These are phyloP conservation scores for Pituophis catenifer DNA, from an alignment of 2,113 vertebrate species.

Conservation along the genomic window DNA sequence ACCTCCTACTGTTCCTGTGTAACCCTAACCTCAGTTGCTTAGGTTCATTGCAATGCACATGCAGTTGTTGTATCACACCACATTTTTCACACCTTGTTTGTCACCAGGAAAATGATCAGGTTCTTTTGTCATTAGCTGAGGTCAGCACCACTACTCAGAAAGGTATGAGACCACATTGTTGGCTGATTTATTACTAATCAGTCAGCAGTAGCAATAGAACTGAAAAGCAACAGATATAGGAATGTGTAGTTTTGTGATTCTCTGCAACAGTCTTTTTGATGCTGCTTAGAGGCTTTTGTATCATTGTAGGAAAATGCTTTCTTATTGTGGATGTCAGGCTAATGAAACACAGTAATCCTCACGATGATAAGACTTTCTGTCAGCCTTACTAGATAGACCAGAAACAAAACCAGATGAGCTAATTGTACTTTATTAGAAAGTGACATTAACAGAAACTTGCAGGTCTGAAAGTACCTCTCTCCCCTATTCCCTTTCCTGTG, in stretches of 20 bases:
- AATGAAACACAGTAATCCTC: not conserved
- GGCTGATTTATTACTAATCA: not conserved
- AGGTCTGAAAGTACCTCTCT: not conserved
- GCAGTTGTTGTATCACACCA: not conserved
- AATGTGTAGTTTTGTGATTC: not conserved
- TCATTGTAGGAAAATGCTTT: not conserved
- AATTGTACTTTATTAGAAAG: not conserved
- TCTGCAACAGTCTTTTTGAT: not conserved
- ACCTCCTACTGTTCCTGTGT: not conserved
- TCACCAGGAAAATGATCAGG: not conserved
- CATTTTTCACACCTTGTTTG: not conserved
- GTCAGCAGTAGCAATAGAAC: not conserved
- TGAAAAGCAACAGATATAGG: not conserved
- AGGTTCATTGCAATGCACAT: not conserved
- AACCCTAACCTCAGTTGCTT: not conserved
- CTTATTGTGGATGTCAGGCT: not conserved
- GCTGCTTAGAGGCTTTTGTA: not conserved
- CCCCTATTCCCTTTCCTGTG: not conserved
- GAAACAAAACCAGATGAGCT: not conserved
- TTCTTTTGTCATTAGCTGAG: not conserved
- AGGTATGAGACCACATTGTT: not conserved
- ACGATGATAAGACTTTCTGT: not conserved
- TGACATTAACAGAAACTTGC: not conserved
- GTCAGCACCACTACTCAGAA: not conserved
- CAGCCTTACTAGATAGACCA: not conserved